A percentile compares a stretch with the other conserved stretches of the same genome.
These are phyloP conservation scores for Daboia siamensis DNA, from an alignment of 2,113 vertebrate species.

Conservation along the genomic window DNA sequence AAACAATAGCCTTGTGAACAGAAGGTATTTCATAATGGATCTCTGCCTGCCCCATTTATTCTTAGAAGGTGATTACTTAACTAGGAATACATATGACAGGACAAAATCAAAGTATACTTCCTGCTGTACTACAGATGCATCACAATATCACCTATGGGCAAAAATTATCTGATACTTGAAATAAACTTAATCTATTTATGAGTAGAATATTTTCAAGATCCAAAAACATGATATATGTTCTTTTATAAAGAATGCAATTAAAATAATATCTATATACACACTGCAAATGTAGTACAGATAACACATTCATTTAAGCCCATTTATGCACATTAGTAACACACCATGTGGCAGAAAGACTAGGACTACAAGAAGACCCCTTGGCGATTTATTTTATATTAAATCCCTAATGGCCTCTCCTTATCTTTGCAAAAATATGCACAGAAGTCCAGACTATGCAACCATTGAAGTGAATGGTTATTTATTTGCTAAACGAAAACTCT, in stretches of 20 bases:
- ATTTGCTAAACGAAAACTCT: conserved; percentile 99
- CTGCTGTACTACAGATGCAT: conserved; percentile 41
- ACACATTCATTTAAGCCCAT: conserved; percentile 98
- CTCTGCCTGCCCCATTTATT: conserved; percentile 33
- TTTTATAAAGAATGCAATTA: conserved; percentile 99
- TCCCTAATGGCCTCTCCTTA: conserved; percentile 97
- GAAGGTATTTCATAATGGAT: conserved; percentile 40
- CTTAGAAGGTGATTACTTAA: conserved; percentile 60
- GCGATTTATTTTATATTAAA: conserved; percentile 99
- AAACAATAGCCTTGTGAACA: neutral
- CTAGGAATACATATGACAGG: conserved; percentile 55
- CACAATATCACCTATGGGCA: conserved; percentile 62
- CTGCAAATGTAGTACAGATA: conserved; percentile 99
- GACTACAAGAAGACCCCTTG: conserved; percentile 94
- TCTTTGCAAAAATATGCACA: conserved; percentile 97
- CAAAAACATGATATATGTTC: conserved; percentile 91
- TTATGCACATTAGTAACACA: conserved; percentile 99
- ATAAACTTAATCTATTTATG: conserved; percentile 99
- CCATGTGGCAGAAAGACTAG: conserved; percentile 96
- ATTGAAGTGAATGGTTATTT: conserved; percentile 99
- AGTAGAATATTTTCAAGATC: conserved; percentile 81
- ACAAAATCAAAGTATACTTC: conserved; percentile 53
- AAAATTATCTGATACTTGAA: conserved; percentile 71
- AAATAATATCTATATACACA: conserved; percentile 99
- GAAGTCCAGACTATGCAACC: conserved; percentile 91